Percentiles rank a stretch among this genome's conserved stretches.
Evolutionary conservation across 2,113 vertebrate genomes (phyloP).

Genomic region (Tiliqua scincoides): DNA sequence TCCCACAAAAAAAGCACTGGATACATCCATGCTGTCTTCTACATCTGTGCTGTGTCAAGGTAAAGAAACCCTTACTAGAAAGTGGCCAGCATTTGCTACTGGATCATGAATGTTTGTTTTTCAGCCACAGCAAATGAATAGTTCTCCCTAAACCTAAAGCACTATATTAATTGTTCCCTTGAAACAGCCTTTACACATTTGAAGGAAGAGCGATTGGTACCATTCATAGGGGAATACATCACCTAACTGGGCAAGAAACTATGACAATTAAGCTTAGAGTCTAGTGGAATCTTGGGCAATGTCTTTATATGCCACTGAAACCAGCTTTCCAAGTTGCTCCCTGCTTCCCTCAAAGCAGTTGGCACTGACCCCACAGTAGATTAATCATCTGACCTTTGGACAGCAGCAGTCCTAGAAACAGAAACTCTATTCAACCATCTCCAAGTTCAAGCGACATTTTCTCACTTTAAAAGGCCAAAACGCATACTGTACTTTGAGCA

Average conservation of each 20-base stretch:
- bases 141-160: background rate
- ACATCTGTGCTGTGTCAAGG: background rate
- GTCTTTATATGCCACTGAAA: conserved; percentile 44
- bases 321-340: conserved; percentile 36
- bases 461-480: conserved; percentile 38
- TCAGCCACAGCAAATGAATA: background rate
- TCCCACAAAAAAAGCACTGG: too few relatives aligned
- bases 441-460: conserved; percentile 50
- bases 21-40: background rate
- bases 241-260: conserved; percentile 41
- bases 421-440: conserved; percentile 32
- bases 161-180: background rate
- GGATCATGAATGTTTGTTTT: conserved; percentile 17
- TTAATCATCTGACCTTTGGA: conserved; percentile 57
- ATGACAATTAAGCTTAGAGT: conserved; percentile 60
- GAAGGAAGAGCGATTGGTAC: conserved; percentile 21
- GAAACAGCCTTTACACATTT: background rate
- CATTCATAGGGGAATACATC: conserved; percentile 48
- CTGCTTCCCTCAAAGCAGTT: conserved; percentile 44
- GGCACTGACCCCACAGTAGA: conserved; percentile 40
- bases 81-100: background rate
- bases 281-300: conserved; percentile 49
- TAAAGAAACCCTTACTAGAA: background rate
- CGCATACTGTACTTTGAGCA: background rate
- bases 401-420: conserved; percentile 56